phyloP scores from a whole-genome alignment of 37 sponge, comb jelly and placozoan genomes.

The Oopsacas minuta region DNA sequence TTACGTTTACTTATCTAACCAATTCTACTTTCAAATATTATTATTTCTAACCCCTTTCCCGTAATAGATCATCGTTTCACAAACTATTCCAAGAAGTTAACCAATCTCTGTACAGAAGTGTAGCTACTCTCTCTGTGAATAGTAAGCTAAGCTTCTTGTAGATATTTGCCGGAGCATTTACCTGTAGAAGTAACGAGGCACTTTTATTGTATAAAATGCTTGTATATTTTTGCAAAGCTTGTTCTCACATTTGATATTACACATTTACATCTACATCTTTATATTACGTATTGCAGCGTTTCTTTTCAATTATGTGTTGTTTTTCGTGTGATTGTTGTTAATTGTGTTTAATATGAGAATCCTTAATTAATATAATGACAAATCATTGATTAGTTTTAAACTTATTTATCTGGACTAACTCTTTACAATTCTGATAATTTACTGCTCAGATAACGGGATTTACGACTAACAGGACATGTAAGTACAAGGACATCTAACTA shows the following conservation, averaged over 20 bases:
- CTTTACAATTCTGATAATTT: no score
- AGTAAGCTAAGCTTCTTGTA: not conserved
- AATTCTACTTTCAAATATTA: no score
- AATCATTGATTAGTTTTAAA: no score
- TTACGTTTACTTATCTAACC: no score
- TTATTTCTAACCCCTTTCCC: no score
- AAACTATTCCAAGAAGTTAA: no score
- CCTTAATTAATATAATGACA: no score
- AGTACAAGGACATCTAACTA: no score
- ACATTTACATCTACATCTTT: slow-evolving; percentile 20
- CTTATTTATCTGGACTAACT: not conserved
- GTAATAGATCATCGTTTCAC: no score
- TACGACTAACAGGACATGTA: no score
- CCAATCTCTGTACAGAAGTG: slow-evolving; percentile 15
- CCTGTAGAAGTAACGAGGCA: not conserved
- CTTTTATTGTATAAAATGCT: slow-evolving; percentile 3
- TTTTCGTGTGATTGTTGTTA: not conserved
- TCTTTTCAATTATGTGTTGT: not conserved
- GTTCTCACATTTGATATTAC: slow-evolving; percentile 15
- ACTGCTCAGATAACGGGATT: no score
- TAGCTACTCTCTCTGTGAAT: not conserved
- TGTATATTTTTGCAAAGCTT: slow-evolving; percentile 20
- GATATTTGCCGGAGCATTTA: not conserved
- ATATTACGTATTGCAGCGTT: slow-evolving; percentile 15
- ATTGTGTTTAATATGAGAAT: no score